Evolutionary conservation across 2,797 vertebrate species (phyloP), one percentile per base, ranked within the genome.

Genomic region (Hoplostethus mediterraneus): DNA sequence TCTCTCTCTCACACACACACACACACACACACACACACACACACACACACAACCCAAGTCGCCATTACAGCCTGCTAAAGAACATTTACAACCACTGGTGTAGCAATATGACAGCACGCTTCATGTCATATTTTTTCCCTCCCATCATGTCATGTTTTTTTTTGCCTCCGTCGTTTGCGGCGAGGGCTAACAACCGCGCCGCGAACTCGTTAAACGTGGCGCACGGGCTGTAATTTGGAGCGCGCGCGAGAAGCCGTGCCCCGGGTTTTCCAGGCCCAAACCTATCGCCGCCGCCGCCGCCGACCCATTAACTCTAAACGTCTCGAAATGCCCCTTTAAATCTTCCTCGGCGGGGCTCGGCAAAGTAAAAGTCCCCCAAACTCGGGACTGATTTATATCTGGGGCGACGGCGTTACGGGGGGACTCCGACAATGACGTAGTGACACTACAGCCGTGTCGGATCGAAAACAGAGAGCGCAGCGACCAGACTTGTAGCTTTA

Each of bases 21-120:
- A 60, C 58, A 60, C 58, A 45, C 33, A 28, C 59, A 49, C 69
- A 40, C 49, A 33, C 75, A 78, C 69, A 67, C 63, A 67, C 63
- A 53, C 58, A 49, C 16, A 48, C 13, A 42, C 52, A 63, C 42
- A 71, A 59, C 58, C 70, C 63, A 73, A 82, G 76, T 9, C 33
- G 14, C 21, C 63, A 66, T 56, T 30, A 47, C 67, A 75, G 77
- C 65, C 82, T 86, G 85, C 85, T 83, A 88, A 90, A 90, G 76
- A 75, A 83, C 87, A 85, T 93, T 92, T 89, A 92, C 55, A 63
- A 84, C 64, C 48, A 54, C 56, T 68, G 76, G 25, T 66, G 63
- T 81, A 69, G 79, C 79, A 75, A 69, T 77, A 63, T 55, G 82
- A 90, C 83, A 73, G 73, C 81, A 75, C 73, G 79, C 90, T 84